Evolutionary conservation across 2,797 vertebrate genomes (phyloP).

Genomic region (Girardinus metallicus): DNA sequence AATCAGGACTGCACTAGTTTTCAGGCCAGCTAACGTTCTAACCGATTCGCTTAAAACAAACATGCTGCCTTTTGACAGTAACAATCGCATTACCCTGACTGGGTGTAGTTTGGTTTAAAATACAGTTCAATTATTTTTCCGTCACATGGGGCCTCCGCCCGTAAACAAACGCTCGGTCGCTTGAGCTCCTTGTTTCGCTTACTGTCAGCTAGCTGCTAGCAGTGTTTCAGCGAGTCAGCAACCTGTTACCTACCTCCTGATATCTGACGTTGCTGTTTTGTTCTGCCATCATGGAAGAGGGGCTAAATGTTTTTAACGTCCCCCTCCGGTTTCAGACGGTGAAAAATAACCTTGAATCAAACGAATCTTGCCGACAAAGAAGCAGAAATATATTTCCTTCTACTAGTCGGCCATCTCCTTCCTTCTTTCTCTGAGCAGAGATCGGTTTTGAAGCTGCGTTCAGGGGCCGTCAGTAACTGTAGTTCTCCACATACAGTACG

Average conservation of each 20-base stretch:
- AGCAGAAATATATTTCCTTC: constrained; percentile 6
- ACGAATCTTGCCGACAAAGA: constrained; percentile 18
- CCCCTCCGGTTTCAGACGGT: constrained; percentile 14
- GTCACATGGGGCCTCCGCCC: background rate
- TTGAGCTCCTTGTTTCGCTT: constrained; percentile 7
- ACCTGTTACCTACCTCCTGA: constrained; percentile 72
- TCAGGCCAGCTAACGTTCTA: constrained; percentile 16
- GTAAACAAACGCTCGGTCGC: constrained; percentile 35
- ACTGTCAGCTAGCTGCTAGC: constrained; percentile 37
- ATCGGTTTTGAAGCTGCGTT: constrained; percentile 40
- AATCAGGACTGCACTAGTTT: background rate
- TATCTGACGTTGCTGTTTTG: constrained; percentile 77
- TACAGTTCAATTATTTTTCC: fast-evolving
- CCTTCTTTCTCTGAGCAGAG: constrained; percentile 14
- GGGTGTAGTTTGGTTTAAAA: fast-evolving
- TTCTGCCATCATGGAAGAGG: constrained; percentile 73
- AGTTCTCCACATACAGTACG: fast-evolving
- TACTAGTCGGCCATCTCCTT: constrained; percentile 74
- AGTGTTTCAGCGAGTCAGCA: background rate
- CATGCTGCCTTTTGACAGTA: background rate
- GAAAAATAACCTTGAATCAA: constrained; percentile 1
- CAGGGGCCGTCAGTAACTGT: background rate
- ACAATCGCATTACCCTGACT: background rate
- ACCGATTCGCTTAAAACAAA: constrained; percentile 12
- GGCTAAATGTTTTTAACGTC: constrained; percentile 7